Evolutionary conservation across 2,797 vertebrate species (phyloP), one percentile per base, ranked within the genome.

Genomic region (Craterocephalus amniculus): DNA sequence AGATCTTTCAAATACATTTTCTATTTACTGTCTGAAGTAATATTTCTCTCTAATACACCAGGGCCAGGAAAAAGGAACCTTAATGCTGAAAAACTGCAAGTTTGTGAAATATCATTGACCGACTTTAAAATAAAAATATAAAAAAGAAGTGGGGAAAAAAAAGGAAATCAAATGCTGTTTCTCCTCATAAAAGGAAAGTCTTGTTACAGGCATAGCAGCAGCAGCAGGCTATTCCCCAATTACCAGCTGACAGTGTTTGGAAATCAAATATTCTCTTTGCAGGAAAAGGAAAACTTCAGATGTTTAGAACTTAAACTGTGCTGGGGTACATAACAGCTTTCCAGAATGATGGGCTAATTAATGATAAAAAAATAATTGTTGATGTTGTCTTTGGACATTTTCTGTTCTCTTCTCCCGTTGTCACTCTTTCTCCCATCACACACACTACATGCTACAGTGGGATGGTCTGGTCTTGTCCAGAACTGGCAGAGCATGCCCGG

Each of bases 261-360:
- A 74, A 62, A 85, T 87, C 65, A 84, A 86, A 84, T 81, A 85
- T 87, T 89, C 83, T 81, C 81, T 87, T 83, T 89, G 63, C 70
- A 80, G 62, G 49, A 78, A 79, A 78, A 66, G 51, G 59, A 71
- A 67, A 76, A 68, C 70, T 67, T 79, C 63, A 76, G 48, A 81
- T 73, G 71, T 84, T 74, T 56, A 62, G 55, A 76, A 69, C 56
- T 72, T 62, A 63, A 58, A 85, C 72, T 61, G 67, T 2, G 29
- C 66, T 36, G 43, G 56, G 72, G 58, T 6, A 27, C 70, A 56
- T 74, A 63, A 72, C 22, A 64, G 59, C 63, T 69, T 83, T 22
- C 31, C 71, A 12, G 34, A 40, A 49, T 70, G 43, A 70, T 59
- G 16, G 4, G 4, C 0, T 79, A 74, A 78, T 86, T 74, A 71